Base-by-base conservation (phyloP, 2,888 invertebrate species). In the Philhelius pedissequus region DNA sequence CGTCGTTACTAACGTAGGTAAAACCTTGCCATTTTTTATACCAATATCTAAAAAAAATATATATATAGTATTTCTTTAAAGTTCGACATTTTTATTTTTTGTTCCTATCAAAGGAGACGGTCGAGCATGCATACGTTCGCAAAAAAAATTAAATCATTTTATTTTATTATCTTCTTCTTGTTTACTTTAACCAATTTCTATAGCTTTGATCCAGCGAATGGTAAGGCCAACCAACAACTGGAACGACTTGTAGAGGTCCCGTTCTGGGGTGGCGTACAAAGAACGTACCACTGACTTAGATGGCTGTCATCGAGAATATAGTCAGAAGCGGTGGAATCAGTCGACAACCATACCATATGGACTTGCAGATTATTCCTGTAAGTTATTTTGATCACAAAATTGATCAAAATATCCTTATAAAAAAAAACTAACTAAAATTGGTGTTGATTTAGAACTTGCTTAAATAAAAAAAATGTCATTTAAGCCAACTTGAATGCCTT, bases 1-100 rank as follows among this genome's bases (percentile, higher is more conserved):
- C 95, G 89, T 94, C 97, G 91, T 94, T 97, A 91, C 93, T 97
- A 92, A 97, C 97, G 96, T 97, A 92, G 96, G 96, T 95, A 89
- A 87, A 88, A 79, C 88, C 54, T 77, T 78, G 68, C 30, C 68
- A 66, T 50, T 56, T 35, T 52, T 48, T 6, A n/a, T n/a, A n/a
- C n/a, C n/a, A n/a, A n/a, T n/a, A n/a, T n/a, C n/a, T n/a, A n/a
- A n/a, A n/a, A n/a, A n/a, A n/a, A n/a, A n/a, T n/a, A n/a, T n/a
- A n/a, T n/a, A n/a, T 48, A 4, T 22, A 13, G 3, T 48, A 48
- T 18, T 71, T 52, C 54, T 45, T 43, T 40, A 80, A 71, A 84
- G 75, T 84, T 76, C 80, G 80, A 76, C 40, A 35, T 56, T 69
- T 73, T 50, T 52, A 22, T 5, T 35, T 35, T 2, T 35, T 35